These are phyloP conservation scores for Agelaius phoeniceus DNA, from an alignment of 2,113 vertebrate genomes.

Conservation along the genomic window DNA sequence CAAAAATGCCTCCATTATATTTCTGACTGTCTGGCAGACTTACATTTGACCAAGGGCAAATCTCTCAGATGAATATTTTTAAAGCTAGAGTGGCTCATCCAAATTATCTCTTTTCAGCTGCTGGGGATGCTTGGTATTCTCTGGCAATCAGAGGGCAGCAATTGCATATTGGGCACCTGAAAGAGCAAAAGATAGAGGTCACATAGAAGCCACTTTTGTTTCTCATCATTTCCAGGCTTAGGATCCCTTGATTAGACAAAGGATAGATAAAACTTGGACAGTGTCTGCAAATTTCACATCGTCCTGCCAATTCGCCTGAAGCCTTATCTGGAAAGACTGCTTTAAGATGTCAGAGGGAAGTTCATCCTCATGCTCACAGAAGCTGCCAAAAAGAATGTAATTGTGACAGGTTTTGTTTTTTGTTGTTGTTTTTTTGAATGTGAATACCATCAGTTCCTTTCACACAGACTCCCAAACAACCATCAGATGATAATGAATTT, in stretches of 20 bases:
- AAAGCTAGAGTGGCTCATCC: not conserved
- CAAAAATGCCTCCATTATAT: not conserved
- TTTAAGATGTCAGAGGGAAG: conserved; percentile 59
- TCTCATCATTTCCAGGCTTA: conserved; percentile 6
- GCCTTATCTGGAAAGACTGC: conserved; percentile 55
- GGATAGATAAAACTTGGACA: conserved; percentile 38
- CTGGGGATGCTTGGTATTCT: not conserved
- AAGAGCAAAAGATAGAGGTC: not conserved
- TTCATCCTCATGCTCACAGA: conserved; percentile 42
- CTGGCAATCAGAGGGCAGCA: not conserved
- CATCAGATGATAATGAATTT: conserved; percentile 69
- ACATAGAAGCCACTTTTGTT: not conserved
- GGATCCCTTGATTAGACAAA: conserved; percentile 35
- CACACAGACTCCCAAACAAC: conserved; percentile 62
- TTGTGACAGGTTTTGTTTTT: conserved; percentile 62
- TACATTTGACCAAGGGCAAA: not conserved
- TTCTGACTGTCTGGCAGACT: conserved; percentile 7
- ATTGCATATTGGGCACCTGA: not conserved
- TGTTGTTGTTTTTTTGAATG: conserved; percentile 62
- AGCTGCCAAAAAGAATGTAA: conserved; percentile 55
- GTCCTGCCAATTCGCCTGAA: conserved; percentile 28
- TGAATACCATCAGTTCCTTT: conserved; percentile 63
- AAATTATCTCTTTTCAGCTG: not conserved
- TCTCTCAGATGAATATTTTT: not conserved
- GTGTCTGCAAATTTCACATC: not conserved